Evolutionary conservation across 2,797 vertebrate species (phyloP).

Genomic region (Sphenopsis melanotis): DNA sequence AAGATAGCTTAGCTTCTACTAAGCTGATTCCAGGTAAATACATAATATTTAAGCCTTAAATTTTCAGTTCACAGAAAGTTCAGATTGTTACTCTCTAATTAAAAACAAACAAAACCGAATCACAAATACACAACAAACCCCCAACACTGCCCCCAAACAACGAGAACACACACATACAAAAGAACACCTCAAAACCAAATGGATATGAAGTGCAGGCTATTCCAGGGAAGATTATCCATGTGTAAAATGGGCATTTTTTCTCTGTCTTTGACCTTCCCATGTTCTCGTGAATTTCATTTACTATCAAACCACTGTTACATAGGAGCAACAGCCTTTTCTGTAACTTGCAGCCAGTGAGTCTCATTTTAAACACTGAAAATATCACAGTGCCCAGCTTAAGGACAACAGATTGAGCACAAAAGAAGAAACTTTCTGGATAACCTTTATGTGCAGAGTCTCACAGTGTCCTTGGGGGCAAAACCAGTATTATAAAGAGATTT

Average conservation of each 20-base stretch:
- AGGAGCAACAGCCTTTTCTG: neutral
- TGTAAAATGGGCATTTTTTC: neutral
- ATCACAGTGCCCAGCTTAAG: neutral
- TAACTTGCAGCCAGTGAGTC: neutral
- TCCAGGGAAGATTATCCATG: neutral
- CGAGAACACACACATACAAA: neutral
- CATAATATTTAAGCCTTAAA: neutral
- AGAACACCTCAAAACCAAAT: neutral
- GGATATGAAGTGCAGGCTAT: neutral
- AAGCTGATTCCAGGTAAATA: neutral
- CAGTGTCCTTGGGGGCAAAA: neutral
- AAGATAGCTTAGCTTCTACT: neutral
- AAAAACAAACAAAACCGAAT: neutral
- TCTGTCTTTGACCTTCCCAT: neutral
- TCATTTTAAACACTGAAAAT: conserved; percentile 4
- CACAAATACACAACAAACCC: neutral
- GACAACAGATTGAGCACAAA: neutral
- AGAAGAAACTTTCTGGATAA: neutral
- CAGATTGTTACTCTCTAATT: neutral
- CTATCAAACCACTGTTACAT: neutral
- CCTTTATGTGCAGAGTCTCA: neutral
- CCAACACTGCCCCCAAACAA: neutral
- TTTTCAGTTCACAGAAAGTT: neutral
- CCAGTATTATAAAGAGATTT: neutral
- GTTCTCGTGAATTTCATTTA: neutral